Percentiles rank a stretch among this genome's conserved stretches.
phyloP scores from a whole-genome alignment of 2,113 vertebrate genomes.

The Haemorhous mexicanus region DNA sequence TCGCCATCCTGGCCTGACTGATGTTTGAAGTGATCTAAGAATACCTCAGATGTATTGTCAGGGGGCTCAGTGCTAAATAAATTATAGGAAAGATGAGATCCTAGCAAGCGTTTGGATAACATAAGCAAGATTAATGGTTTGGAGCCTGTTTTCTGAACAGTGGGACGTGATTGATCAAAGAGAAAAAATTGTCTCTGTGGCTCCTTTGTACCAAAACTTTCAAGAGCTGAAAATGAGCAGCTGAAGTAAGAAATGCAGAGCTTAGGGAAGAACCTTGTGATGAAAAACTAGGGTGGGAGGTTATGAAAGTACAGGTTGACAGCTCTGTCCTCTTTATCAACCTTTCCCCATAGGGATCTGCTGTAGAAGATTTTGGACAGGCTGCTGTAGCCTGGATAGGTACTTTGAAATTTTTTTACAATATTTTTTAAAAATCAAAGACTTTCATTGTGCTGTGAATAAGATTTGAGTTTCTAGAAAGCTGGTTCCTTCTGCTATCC shows the following conservation, averaged over 20 bases:
- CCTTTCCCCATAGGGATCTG: not conserved
- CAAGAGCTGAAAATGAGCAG: not conserved
- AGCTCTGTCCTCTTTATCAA: not conserved
- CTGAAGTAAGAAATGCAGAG: not conserved
- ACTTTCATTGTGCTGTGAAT: not conserved
- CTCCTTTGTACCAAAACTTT: not conserved
- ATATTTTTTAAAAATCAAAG: not conserved
- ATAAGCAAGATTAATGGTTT: not conserved
- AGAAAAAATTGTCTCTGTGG: not conserved
- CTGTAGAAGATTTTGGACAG: not conserved
- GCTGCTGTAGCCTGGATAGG: not conserved
- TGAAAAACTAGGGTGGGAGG: not conserved
- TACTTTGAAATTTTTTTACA: not conserved
- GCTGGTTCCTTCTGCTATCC: not conserved
- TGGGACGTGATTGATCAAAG: not conserved
- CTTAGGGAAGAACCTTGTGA: not conserved
- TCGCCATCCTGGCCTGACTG: not conserved
- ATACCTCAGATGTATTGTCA: not conserved
- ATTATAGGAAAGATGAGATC: not conserved
- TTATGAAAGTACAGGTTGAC: not conserved
- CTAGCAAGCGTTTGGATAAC: not conserved
- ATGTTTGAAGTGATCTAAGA: not conserved
- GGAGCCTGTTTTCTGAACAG: not conserved
- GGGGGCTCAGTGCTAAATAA: slow-evolving; percentile 22
- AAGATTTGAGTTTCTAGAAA: not conserved